Evolutionary conservation across 2,797 vertebrate species (phyloP), one percentile per base, ranked within the genome.

Genomic region (Galago senegalensis): DNA sequence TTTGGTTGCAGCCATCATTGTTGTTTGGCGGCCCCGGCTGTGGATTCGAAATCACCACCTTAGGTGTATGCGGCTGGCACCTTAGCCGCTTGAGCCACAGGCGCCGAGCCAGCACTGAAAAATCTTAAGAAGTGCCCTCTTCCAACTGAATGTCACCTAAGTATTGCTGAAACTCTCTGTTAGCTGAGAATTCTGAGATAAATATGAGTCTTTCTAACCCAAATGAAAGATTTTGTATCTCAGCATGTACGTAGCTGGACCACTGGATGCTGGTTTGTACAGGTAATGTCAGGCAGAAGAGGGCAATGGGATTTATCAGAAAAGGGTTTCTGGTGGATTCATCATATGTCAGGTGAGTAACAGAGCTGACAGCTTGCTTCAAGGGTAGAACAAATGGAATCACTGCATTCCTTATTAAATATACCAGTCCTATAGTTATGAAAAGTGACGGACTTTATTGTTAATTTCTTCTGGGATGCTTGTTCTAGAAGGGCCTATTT

Each of bases 391-490:
- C 58, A 75, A 70, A 86, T n/a, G 87, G 56, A 80, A 76, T 86
- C 11, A 9, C 73, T 53, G 49, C 13, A 23, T 49, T 96, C 20
- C 40, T 43, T 53, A 49, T 77, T 86, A 92, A 91, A 58, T 84
- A 85, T 23, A 40, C 43, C 43, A 76, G 34, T n/a, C 60, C 31
- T 12, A 40, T 27, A 31, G 80, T 81, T 46, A 88, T 73, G 61
- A 61, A 91, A 91, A 94, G 70, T 60, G 76, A 85, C n/a, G 91
- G 25, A 84, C 94, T 89, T 83, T 31, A 20, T 73, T 87, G 43
- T 80, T 96, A 31, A 77, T 87, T 91, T 96, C 87, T 95, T 56
- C 80, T 77, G 29, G 85, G 86, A 92, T 91, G 5, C 46, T 88
- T 92, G 77, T 83, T 95, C 63, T 88, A 83, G 73, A 92, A 87